Conservation (phyloP, 2,888 invertebrate genomes). For the Amphipyra tragopoginis region DNA sequence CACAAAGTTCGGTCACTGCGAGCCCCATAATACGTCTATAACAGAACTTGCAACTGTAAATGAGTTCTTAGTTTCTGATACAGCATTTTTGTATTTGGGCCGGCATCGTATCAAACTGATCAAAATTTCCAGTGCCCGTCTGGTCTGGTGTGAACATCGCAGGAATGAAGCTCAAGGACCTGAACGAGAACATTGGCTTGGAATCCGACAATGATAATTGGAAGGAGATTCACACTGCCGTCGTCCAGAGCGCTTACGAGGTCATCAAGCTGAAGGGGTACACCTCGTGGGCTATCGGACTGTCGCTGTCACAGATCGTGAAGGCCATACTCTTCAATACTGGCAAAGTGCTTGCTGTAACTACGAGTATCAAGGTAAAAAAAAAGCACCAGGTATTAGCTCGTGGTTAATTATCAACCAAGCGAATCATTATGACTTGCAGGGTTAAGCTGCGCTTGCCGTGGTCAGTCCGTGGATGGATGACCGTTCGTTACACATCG, state of each 20-base stretch:
- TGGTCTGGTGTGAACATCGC: constrained; percentile 98
- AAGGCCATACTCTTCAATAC: constrained; percentile 93
- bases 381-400: too few relatives aligned
- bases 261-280: constrained; percentile 97
- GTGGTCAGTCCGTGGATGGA: too few relatives aligned
- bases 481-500: too few relatives aligned
- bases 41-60: too few relatives aligned
- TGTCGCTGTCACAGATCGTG: constrained; percentile 93
- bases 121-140: constrained; percentile 94
- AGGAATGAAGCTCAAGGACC: constrained; percentile 94
- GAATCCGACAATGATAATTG: constrained; percentile 94
- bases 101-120: too few relatives aligned
- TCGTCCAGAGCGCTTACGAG: constrained; percentile 96
- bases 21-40: too few relatives aligned
- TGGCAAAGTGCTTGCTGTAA: constrained; percentile 94
- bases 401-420: too few relatives aligned
- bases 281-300: constrained; percentile 97
- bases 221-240: constrained; percentile 93
- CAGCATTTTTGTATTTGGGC: too few relatives aligned
- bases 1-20: too few relatives aligned
- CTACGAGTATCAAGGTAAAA: constrained; percentile 94
- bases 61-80: too few relatives aligned
- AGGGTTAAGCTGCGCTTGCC: too few relatives aligned
- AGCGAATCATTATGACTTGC: too few relatives aligned
- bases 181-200: constrained; percentile 93